phyloP scores from a whole-genome alignment of 2,888 invertebrate species.

The Watsonalla binaria region DNA sequence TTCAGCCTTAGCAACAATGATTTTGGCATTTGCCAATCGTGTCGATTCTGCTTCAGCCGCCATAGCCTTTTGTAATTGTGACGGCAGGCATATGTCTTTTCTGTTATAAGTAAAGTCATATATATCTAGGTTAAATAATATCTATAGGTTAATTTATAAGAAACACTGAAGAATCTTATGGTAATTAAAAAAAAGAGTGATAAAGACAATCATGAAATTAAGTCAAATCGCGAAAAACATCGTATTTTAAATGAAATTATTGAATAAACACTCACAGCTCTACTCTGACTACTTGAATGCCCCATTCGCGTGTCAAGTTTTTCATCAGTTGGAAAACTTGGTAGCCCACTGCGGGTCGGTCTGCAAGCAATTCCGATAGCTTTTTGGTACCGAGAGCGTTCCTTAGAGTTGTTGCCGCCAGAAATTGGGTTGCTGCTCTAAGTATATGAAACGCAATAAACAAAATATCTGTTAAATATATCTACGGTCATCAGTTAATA shows the following conservation, averaged over 20 bases:
- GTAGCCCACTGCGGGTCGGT: conserved; percentile 89
- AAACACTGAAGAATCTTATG: no score
- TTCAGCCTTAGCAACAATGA: conserved; percentile 82
- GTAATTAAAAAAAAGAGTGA: no score
- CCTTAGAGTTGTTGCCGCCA: conserved; percentile 88
- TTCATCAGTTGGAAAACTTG: conserved; percentile 88
- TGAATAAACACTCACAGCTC: conserved; percentile 84
- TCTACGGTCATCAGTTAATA: no score
- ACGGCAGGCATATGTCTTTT: conserved; percentile 47
- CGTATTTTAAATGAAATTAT: not conserved
- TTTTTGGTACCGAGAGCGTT: conserved; percentile 94
- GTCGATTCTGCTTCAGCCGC: conserved; percentile 82
- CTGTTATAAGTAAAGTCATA: conserved; percentile 15
- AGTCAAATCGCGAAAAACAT: no score
- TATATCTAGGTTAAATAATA: not conserved
- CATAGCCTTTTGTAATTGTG: conserved; percentile 80
- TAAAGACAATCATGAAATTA: no score
- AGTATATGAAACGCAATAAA: no score
- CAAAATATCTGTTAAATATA: no score
- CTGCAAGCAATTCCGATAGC: conserved; percentile 90
- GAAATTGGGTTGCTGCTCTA: conserved; percentile 84
- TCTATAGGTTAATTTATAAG: no score
- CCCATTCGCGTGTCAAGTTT: conserved; percentile 90
- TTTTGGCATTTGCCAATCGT: conserved; percentile 80
- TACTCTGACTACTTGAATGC: conserved; percentile 90